Evolutionary conservation across 2,797 vertebrate genomes (phyloP), one percentile per base, ranked within the genome.

Genomic region (Siniperca undulata): DNA sequence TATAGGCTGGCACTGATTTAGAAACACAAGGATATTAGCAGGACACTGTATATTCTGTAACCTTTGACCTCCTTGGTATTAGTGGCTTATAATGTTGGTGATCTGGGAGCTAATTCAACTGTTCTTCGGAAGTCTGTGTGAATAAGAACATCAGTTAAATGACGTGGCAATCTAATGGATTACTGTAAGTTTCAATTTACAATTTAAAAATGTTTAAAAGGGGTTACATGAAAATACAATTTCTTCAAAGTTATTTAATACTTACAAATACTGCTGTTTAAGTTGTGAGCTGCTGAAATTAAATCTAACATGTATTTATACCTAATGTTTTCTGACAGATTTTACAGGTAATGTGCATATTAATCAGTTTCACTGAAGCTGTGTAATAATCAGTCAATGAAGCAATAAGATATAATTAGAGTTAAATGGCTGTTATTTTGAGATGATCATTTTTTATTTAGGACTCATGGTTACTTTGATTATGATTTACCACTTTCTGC

Each of bases 81-180:
- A 86, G 71, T 67, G 60, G 77, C 70, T 82, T 68, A 80, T 72
- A 67, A 70, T 78, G 61, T 68, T 59, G 60, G 61, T 55, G 76
- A 77, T 89, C 68, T 55, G 50, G 70, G 59, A 81, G 78, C 71
- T 90, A 85, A 87, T 82, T 85, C 72, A 71, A 42, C 50, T 40
- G 61, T 27, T 53, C 34, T 48, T 13, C 9, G 30, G 53, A 76
- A 59, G 53, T 24, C 48, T 40, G 36, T 22, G 52, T 13, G 4
- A 64, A 65, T 55, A 69, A 76, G 70, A 81, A 19, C 71, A 55
- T 30, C 16, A 24, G 46, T 60, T 58, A 34, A 61, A 67, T 5
- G 30, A 68, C 62, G 38, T 9, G 38, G 22, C 36, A 14, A 48
- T 46, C 34, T 34, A 46, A 52, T 52, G 60, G 56, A 67, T 62